Base-by-base conservation (phyloP, 1,140 invertebrate species). In the Danaus plexippus region DNA sequence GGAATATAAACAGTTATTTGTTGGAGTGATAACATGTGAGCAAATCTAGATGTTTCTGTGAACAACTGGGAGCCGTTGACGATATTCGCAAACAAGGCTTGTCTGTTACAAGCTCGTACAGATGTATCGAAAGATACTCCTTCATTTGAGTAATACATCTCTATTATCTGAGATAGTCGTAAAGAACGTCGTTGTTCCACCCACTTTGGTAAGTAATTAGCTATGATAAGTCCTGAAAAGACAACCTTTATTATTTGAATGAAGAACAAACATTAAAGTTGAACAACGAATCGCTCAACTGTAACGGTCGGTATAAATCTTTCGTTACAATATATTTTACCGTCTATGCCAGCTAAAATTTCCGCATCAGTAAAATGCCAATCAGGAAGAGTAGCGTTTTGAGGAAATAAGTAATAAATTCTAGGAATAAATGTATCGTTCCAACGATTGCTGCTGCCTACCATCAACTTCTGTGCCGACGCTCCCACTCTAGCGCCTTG, bases 121-220 rank as follows among this genome's bases (percentile, higher is more conserved):
- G 71, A 77, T 0, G 80, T 64, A 41, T 91, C 86, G 58, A 90
- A 90, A 3, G 85, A 80, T 9, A 91, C 76, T 2, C 91, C 91
- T 59, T 87, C 85, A 49, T 89, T 81, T 0, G 91, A 92, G 72
- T 93, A 93, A 71, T 92, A 93, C 89, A 92, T 92, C 46, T 92
- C 90, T 7, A 93, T 71, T 12, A 93, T 69, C 81, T 92, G 91
- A 2, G 91, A 92, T 3, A 93, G 77, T 43, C 89, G 80, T 11
- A 91, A 77, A 11, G 84, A 87, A 9, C 76, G 68, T 40, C 88
- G 73, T 47, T 86, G 77, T 54, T 76, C 74, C 9, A 83, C 65
- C 89, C 89, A 92, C 46, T 73, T 66, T 41, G 86, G 73, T 40
- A 92, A 64, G 56, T 90, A 83, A 32, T 77, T 85, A 0, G 90